Base-by-base conservation (phyloP, 2,113 vertebrate genomes). In the Phoxinus phoxinus region DNA sequence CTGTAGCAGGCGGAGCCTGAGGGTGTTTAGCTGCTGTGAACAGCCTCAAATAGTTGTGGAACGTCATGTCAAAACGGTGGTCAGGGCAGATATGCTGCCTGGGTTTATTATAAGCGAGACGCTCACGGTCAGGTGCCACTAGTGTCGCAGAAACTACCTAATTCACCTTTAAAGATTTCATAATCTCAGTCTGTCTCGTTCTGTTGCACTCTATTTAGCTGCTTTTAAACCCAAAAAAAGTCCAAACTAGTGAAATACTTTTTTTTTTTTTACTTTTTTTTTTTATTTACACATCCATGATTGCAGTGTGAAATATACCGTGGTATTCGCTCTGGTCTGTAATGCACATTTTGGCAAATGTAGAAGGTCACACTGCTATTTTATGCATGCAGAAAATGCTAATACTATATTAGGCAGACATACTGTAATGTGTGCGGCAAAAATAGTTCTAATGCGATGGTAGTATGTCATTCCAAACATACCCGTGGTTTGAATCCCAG, bases 401-500 rank as follows among this genome's bases (percentile, higher is more conserved):
- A 37, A 79, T 35, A 79, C 56, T 59, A 61, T 79, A 56, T 59
- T 58, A 79, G 53, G 30, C 3, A 17, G 32, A 61, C 30, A 25
- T 30, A 35, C 67, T 35, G 19, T 46, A 79, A 79, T 53, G 74
- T 76, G 27, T 19, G 17, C 17, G 21, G 25, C 19, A 81, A 81
- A 81, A 81, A 81, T 81, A 81, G 79, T 30, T 11, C 21, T n/a
- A 12, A 30, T 79, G 76, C 58, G 15, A n/a, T 41, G 5, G 61
- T 82, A 67, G 44, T 82, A 35, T 82, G 44, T 21, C 61, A 51
- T 82, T 71, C 19, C 80, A 35, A 35, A 53, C 25, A 69, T 69
- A 32, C 27, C 19, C 32, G 7, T 80, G 32, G 11, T 79, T 61
- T 61, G 32, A 58, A 78, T 59, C 73, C 73, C 44, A n/a, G 75